A percentile compares a stretch with the other conserved stretches of the same genome.
phyloP scores from a whole-genome alignment of 2,113 vertebrate genomes.

The Atherinomorus stipes region DNA sequence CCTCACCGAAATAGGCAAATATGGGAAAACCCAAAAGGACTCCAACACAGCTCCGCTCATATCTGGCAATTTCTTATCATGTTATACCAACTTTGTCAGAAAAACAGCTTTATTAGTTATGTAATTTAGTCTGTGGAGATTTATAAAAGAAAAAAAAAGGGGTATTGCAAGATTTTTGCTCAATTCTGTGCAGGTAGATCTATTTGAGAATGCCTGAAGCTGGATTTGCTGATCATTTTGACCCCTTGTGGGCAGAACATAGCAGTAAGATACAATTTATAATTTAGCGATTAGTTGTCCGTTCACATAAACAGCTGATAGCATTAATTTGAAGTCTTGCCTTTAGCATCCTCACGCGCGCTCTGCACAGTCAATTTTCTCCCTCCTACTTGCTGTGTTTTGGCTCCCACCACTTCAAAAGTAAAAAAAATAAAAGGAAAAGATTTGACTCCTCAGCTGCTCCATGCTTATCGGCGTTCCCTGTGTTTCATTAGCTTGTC shows the following conservation, averaged over 20 bases:
- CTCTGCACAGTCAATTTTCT: not conserved
- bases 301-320: slow-evolving; percentile 4
- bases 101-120: too few species aligned
- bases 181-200: too few species aligned
- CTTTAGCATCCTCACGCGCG: not conserved
- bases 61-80: too few species aligned
- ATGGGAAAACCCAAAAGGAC: too few species aligned
- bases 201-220: not conserved
- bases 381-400: slow-evolving; percentile 9
- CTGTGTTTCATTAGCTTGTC: not conserved
- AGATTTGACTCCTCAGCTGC: not conserved
- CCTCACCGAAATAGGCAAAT: not conserved
- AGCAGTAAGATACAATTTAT: not conserved
- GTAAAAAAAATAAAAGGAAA: not conserved
- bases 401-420: not conserved
- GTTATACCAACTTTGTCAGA: too few species aligned
- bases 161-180: too few species aligned
- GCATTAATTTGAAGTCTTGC: slow-evolving; percentile 17
- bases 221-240: not conserved
- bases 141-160: too few species aligned
- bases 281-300: not conserved
- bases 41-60: too few species aligned
- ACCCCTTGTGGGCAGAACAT: not conserved
- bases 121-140: too few species aligned
- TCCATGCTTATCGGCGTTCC: not conserved